phyloP scores from a whole-genome alignment of 2,888 invertebrate species.

The Uropetala carovei region DNA sequence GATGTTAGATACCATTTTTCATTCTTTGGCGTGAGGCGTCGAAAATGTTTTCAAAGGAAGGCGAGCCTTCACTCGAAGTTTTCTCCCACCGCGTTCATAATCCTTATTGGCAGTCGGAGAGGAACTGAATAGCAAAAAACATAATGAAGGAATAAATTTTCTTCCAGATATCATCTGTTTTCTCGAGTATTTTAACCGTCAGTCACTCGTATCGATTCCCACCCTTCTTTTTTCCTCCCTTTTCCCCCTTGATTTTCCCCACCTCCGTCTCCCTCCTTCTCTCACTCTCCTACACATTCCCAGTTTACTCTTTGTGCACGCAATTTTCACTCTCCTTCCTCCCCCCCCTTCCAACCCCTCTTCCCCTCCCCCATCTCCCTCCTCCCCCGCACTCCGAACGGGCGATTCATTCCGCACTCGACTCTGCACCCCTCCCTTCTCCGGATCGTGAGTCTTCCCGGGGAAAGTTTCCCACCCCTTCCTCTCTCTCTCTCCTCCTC shows the following conservation, averaged over 20 bases:
- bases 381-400: not conserved
- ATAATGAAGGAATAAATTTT: not conserved
- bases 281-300: not conserved
- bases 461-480: constrained; percentile 41
- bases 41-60: not conserved
- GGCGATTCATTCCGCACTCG: constrained; percentile 25
- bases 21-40: not conserved
- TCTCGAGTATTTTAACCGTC: not conserved
- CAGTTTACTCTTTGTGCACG: not conserved
- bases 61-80: not conserved
- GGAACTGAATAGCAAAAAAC: not conserved
- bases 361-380: not conserved
- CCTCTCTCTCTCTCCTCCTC: not conserved
- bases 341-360: not conserved
- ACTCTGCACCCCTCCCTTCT: not conserved
- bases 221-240: not conserved
- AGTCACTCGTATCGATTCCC: not conserved
- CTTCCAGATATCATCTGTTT: not conserved
- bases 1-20: not conserved
- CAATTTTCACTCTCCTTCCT: not conserved
- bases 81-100: not conserved
- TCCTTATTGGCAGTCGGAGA: not conserved
- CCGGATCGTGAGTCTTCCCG: constrained; percentile 35
- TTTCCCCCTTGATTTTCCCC: too few species aligned
- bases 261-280: not conserved